Evolutionary conservation across 2,888 invertebrate species (phyloP), one percentile per base, ranked within the genome.

Genomic region (Hydriomena furcata): DNA sequence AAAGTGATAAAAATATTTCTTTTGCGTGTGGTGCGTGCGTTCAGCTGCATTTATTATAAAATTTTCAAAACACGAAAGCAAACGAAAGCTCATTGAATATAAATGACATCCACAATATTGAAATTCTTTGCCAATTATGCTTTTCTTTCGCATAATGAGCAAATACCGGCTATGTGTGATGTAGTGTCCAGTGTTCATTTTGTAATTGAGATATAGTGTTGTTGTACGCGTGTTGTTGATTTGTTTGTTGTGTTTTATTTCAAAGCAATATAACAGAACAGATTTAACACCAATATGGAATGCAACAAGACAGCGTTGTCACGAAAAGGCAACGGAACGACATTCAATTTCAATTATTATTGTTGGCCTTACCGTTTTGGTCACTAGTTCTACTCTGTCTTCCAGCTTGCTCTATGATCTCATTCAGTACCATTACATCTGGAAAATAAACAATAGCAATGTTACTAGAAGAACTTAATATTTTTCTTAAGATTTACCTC

Each of bases 381-480:
- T 97, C 97, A 77, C 96, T 95, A 53, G 94, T 94, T 76, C 95
- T 92, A 89, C 96, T 96, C 76, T 96, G 96, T 79, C 96, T 93
- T 65, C 96, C 96, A 52, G 98, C 98, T 92, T 98, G 98, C 82
- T 98, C 98, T 70, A 98, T 97, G 73, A 99, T 97, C 84, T 98
- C 98, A 82, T 97, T 98, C 73, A 98, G 92, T 69, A 98, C 98
- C 97, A 98, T 97, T 58, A 98, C 98, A 92, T 99, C 98, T 98
- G 91, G 43, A 92, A 84, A 58, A 30, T 10, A 47, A 35, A 40
- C 10, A 2, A 38, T 35, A 34, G 23, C 12, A 27, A 8, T 45
- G 5, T 24, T 36, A 13, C 30, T 36, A 27, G 11, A 5, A 32
- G 21, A 12, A 32, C 0, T 12, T 5, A 10, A 17, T 17, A 17